Evolutionary conservation across 2,113 vertebrate species (phyloP), one percentile per base, ranked within the genome.

Genomic region (Galeopterus variegatus): DNA sequence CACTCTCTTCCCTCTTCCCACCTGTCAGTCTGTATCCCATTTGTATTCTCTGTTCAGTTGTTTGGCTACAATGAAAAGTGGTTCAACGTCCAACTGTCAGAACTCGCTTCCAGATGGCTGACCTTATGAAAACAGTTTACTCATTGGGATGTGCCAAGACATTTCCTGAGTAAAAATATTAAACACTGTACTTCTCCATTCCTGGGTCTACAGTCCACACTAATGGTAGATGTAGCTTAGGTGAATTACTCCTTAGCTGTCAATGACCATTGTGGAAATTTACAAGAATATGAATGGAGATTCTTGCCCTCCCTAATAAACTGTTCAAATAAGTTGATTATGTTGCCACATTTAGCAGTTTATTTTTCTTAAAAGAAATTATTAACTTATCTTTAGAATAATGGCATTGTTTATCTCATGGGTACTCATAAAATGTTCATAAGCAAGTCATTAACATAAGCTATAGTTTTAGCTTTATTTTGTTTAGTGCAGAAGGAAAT

Each of bases 371-470:
- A 19, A 9, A 90, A 52, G 18, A 84, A 89, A 70, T 8, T n/a
- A 28, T 65, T 84, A 50, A 33, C 33, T 72, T 48, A 23, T 84
- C 62, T 88, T 88, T 83, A 70, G 26, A 70, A 77, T 79, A 56
- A 84, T 60, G 60, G 10, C 52, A 84, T n/a, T 28, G 60, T 72
- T 77, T 64, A 72, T 77, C 48, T 62, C 45, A 45, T 17, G 84
- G 8, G 28, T n/a, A 90, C 70, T 93, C 56, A 48, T 79, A 90
- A 45, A 67, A 85, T 65, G 1, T 65, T 72, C 48, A 82, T 41
- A 52, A 93, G n/a, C 81, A 90, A 92, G 52, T 56, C 33, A 65
- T 9, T 80, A 62, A 77, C 83, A 88, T 41, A 80, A 80, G 9
- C 28, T 31, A 18, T 41, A 52, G 70, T 85, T 83, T 95, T 70